Conservation (phyloP, 2,797 vertebrate genomes). For the Simalia tracyae region DNA sequence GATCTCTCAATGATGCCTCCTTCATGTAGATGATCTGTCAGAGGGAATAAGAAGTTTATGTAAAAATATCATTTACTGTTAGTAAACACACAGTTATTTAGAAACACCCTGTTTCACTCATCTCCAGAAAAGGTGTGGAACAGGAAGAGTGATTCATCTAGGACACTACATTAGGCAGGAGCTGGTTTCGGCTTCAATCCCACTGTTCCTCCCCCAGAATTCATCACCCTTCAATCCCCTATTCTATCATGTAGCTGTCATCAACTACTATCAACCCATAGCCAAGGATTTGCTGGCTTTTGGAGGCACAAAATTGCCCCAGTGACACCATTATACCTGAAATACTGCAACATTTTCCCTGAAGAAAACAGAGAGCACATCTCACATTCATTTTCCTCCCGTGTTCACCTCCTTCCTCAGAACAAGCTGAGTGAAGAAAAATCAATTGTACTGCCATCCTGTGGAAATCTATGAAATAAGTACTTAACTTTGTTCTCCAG, state of each 20-base stretch:
- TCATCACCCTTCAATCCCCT: conserved; percentile 1
- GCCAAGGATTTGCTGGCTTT: not conserved
- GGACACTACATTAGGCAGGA: not conserved
- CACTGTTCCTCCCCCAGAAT: not conserved
- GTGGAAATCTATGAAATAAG: conserved; percentile 1
- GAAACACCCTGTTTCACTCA: conserved; percentile 30
- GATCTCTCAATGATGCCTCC: not conserved
- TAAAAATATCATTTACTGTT: not conserved
- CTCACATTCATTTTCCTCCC: not conserved
- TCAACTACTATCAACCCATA: not conserved
- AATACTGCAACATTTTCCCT: not conserved
- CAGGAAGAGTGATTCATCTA: not conserved
- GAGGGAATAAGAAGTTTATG: accelerated
- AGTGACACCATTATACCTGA: not conserved
- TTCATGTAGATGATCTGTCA: not conserved
- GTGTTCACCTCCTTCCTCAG: not conserved
- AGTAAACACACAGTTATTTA: accelerated
- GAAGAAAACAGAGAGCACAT: not conserved
- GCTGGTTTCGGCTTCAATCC: not conserved
- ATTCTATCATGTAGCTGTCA: not conserved
- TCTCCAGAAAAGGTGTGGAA: conserved; percentile 21
- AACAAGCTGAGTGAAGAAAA: not conserved
- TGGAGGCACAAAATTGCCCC: not conserved
- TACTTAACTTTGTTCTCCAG: not conserved
- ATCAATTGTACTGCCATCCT: not conserved